These are phyloP conservation scores for Chionoecetes opilio DNA, from an alignment of 1,140 invertebrate genomes.

Conservation along the genomic window DNA sequence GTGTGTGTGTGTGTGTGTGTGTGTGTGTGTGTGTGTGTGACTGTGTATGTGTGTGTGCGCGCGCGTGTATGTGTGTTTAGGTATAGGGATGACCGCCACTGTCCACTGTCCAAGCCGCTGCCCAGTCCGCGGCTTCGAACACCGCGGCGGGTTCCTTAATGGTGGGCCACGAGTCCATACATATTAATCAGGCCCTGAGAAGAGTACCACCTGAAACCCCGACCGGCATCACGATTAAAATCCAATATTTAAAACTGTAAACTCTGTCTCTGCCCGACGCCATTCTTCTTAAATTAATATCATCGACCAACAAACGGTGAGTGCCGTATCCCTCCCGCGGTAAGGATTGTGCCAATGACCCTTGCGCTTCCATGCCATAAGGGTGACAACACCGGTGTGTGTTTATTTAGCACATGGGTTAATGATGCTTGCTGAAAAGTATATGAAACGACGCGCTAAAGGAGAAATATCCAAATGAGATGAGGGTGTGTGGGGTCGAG, in stretches of 20 bases:
- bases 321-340: slow-evolving; percentile 44
- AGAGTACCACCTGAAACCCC: slow-evolving; percentile 79
- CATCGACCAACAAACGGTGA: slow-evolving; percentile 72
- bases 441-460: slow-evolving; percentile 79
- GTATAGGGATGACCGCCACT: not conserved
- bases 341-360: not conserved
- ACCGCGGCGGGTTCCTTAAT: slow-evolving; percentile 70
- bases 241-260: slow-evolving; percentile 80
- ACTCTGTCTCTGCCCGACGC: slow-evolving; percentile 77
- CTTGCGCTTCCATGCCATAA: slow-evolving; percentile 24
- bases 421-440: slow-evolving; percentile 78
- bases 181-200: slow-evolving; percentile 79
- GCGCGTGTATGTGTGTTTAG: not conserved
- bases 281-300: slow-evolving; percentile 80
- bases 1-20: slow-evolving; percentile 47
- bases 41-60: slow-evolving; percentile 35
- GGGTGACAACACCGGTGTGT: slow-evolving; percentile 62
- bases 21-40: slow-evolving; percentile 21
- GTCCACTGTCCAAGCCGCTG: slow-evolving; percentile 48
- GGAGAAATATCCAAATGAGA: slow-evolving; percentile 79
- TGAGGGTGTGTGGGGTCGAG: slow-evolving; percentile 75
- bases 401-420: slow-evolving; percentile 78
- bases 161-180: slow-evolving; percentile 74
- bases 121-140: slow-evolving; percentile 17
- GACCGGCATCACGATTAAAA: slow-evolving; percentile 79